Evolutionary conservation across 2,113 vertebrate genomes (phyloP), one percentile per base, ranked within the genome.

Genomic region (Oenanthe oenanthe): DNA sequence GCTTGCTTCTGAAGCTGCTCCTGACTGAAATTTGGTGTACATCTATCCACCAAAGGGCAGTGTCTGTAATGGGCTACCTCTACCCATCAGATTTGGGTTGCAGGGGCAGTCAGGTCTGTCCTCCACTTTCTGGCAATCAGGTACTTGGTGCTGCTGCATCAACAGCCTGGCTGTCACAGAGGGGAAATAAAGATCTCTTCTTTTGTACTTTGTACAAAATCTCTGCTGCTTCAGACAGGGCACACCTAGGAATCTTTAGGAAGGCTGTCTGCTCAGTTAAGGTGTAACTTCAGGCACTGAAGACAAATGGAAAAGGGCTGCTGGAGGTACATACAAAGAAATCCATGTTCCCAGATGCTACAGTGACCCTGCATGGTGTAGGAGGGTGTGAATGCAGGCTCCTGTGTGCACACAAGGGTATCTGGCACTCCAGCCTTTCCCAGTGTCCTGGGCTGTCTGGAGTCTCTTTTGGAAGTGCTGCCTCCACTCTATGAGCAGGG

Each of bases 121-220:
- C 61, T 65, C 29, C 20, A 65, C 31, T 76, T 25, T 6, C 7
- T 36, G 51, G 56, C 19, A 53, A 28, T 22, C 73, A 62, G 54
- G 45, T 15, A 4, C 42, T 81, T n/a, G 31, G 50, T 73, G 76
- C 45, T 61, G 65, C 73, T 93, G 56, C 45, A 57, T 22, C 54
- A 26, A 5, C n/a, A 79, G 68, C 7, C 7, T 2, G 11, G 54
- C 29, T 0, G 0, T 32, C 36, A 48, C 40, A 34, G 22, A 38
- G 48, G 47, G 38, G 29, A 48, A 26, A 50, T 25, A 34, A 24
- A 67, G 65, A 31, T 85, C 60, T 9, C 77, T 14, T 5, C 17
- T 43, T 43, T 43, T 17, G 42, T 43, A 4, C 65, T 51, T 71
- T 2, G 9, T 17, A 61, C 42, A 50, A 68, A 80, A 60, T 13